Conservation (phyloP, 2,797 vertebrate species). For the Lutjanus campechanus region DNA sequence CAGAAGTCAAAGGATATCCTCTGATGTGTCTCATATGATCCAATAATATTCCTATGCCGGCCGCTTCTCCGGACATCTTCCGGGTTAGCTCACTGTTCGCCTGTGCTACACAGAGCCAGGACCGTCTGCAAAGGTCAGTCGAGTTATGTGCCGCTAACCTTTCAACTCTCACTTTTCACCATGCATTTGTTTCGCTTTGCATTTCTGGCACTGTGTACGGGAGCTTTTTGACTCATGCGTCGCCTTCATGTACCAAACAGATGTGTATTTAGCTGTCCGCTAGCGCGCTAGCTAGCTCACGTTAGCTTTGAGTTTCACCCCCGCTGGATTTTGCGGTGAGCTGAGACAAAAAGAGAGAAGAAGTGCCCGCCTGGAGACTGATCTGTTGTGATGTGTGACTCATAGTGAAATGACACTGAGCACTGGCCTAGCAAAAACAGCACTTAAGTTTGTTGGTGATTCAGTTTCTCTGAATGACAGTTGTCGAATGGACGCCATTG, state of each 20-base stretch:
- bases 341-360: constrained; percentile 50
- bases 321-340: not conserved
- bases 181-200: constrained; percentile 36
- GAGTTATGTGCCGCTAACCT: constrained; percentile 21
- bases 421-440: not conserved
- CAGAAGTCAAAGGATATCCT: constrained; percentile 20
- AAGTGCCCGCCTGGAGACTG: constrained; percentile 8
- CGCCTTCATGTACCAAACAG: not conserved
- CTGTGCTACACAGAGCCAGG: constrained; percentile 61
- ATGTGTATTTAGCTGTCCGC: constrained; percentile 14
- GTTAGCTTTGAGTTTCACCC: constrained; percentile 50
- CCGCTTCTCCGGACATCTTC: constrained; percentile 57
- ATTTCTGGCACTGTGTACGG: not conserved
- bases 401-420: not conserved
- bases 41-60: constrained; percentile 34
- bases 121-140: constrained; percentile 80
- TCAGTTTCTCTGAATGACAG: not conserved
- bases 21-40: constrained; percentile 30
- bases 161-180: constrained; percentile 10
- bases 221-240: not conserved
- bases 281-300: constrained; percentile 61
- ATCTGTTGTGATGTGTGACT: not conserved
- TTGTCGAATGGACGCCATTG: not conserved
- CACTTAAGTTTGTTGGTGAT: not conserved
- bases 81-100: constrained; percentile 70